Conservation (phyloP, 2,888 invertebrate genomes). For the Drosophila tanythrix region DNA sequence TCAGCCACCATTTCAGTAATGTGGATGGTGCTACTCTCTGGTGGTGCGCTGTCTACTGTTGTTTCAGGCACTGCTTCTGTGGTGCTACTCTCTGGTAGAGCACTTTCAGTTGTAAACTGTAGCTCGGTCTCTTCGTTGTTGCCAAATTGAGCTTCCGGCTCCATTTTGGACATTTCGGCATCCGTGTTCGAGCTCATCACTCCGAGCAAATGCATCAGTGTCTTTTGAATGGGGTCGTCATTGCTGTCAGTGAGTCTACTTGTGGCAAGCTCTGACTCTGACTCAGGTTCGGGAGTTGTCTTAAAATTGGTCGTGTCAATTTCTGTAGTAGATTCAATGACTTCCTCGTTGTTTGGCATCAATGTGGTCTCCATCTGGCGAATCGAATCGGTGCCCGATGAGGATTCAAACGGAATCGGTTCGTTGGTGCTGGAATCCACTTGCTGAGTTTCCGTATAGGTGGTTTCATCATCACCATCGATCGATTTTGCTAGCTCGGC, state of each 20-base stretch:
- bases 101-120: neutral
- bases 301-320: neutral
- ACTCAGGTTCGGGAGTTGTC: constrained; percentile 9
- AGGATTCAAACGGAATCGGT: neutral
- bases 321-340: constrained; percentile 25
- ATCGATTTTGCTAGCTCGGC: neutral
- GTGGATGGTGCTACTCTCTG: neutral
- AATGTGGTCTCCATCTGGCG: constrained; percentile 13
- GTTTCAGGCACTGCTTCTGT: constrained; percentile 2
- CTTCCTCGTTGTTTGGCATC: neutral
- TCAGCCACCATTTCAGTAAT: neutral
- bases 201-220: constrained; percentile 10
- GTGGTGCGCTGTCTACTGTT: neutral
- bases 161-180: neutral
- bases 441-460: neutral
- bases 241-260: neutral
- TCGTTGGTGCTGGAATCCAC: constrained; percentile 10
- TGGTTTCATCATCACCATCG: neutral
- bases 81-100: constrained; percentile 8
- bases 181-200: constrained; percentile 13
- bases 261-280: neutral
- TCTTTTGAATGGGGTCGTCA: neutral
- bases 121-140: neutral
- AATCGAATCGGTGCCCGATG: constrained; percentile 1
- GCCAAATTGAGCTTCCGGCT: neutral